phyloP scores from a whole-genome alignment of 2,113 vertebrate species.

The Forbesichthys agassizii region DNA sequence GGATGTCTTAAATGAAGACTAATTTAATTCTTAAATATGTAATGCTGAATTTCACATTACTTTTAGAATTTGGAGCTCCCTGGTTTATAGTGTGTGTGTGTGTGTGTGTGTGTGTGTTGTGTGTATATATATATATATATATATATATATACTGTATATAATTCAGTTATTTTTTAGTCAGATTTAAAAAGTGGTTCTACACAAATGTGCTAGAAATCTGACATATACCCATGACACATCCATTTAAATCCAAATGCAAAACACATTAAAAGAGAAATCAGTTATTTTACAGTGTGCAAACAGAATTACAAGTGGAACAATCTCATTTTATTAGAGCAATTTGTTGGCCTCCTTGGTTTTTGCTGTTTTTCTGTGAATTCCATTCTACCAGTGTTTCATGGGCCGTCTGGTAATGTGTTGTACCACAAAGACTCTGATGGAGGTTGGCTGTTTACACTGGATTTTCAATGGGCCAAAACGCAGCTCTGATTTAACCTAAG shows the following conservation, averaged over 20 bases:
- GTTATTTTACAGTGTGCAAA: slow-evolving; percentile 28
- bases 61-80: too few relatives aligned
- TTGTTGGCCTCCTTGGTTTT: slow-evolving; percentile 24
- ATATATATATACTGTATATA: too few relatives aligned
- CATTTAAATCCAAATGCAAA: slow-evolving; percentile 31
- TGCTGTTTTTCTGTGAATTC: slow-evolving; percentile 12
- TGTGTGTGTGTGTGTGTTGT: too few relatives aligned
- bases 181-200: too few relatives aligned
- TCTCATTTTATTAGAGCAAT: slow-evolving; percentile 22
- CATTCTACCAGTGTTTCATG: slow-evolving; percentile 19
- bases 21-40: too few relatives aligned
- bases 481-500: slow-evolving; percentile 50
- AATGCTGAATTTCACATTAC: too few relatives aligned
- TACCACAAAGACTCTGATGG: slow-evolving; percentile 15
- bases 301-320: slow-evolving; percentile 13
- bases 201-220: slow-evolving; percentile 15
- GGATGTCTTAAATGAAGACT: too few relatives aligned
- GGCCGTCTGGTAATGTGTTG: slow-evolving; percentile 29
- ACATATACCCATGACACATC: slow-evolving; percentile 17
- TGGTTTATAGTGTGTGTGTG: too few relatives aligned
- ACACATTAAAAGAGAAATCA: slow-evolving; percentile 27
- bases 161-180: too few relatives aligned
- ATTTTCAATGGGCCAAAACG: slow-evolving; percentile 43
- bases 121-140: too few relatives aligned
- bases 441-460: slow-evolving; percentile 40